Evolutionary conservation across 2,113 vertebrate genomes (phyloP), one percentile per base, ranked within the genome.

Genomic region (Lagopus leucura): DNA sequence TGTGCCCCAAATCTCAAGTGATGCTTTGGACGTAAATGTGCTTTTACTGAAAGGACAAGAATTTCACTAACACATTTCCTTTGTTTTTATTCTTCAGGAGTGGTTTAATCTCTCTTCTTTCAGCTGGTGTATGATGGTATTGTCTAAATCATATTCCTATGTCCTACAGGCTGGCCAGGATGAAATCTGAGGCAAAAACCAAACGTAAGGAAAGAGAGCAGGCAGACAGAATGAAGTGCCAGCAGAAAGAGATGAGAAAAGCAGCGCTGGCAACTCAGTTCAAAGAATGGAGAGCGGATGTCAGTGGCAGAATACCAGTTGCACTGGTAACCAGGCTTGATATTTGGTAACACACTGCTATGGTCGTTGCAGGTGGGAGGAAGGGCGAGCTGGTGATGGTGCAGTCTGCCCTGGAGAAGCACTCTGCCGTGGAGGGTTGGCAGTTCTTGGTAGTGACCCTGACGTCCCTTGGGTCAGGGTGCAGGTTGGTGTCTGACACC

Each of bases 241-340:
- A 96, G 36, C 89, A 96, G 75, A 88, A 75, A 63, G 50, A 43
- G 1, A 94, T 78, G 71, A 95, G 96, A 50, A 97, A 93, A 66
- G 77, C 97, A 76, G 91, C 66, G 3, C 79, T 98, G 90, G 47
- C 86, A 28, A 13, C 86, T 60, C 97, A 98, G 81, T 98, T 98
- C 40, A 45, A 72, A 52, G 95, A 97, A 73, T 98, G 97, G 98
- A 88, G 79, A 4, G 78, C 82, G 89, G 97, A 98, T 76, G 74
- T 65, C 32, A 45, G 43, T 13, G 82, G 95, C 60, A 97, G 48
- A 66, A 95, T 98, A 60, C 96, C 97, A 1, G 32, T 90, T 50
- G 50, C 36, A 18, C 87, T 98, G 98, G 98, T 98, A 97, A 97
- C 67, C 52, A 54, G 82, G 58, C 34, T 15, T 71, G 15, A 22